Percentiles rank a stretch among this genome's conserved stretches.
phyloP scores from a whole-genome alignment of 2,797 vertebrate genomes.

The Sebastes kiyomatsui region DNA sequence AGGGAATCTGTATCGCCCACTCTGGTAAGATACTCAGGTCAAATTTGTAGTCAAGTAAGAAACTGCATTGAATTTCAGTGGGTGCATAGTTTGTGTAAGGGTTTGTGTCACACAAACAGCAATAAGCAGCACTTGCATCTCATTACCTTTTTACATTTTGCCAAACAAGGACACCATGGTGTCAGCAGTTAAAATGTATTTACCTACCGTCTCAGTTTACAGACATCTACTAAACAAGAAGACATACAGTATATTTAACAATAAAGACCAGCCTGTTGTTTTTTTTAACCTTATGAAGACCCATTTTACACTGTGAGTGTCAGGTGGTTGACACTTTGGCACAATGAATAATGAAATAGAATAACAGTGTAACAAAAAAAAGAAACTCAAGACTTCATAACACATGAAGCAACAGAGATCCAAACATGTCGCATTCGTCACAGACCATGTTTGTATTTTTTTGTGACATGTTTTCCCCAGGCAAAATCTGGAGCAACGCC shows the following conservation, averaged over 20 bases:
- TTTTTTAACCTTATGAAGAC: background rate
- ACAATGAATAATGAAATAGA: background rate
- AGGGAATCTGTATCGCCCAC: conserved; percentile 98
- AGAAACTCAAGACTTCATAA: background rate
- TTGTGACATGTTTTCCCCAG: conserved; percentile 45
- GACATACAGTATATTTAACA: background rate
- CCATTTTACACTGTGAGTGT: background rate
- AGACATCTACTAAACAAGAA: background rate
- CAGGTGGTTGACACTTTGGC: background rate
- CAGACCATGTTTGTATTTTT: conserved; percentile 25
- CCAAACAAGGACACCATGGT: background rate
- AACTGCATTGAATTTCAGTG: background rate
- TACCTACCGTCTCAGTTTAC: background rate
- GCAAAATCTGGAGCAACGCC: conserved; percentile 98
- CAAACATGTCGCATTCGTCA: background rate
- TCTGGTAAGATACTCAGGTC: conserved; percentile 82
- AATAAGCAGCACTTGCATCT: background rate
- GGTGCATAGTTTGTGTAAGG: background rate
- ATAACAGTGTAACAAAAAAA: background rate
- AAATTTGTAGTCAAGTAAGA: background rate
- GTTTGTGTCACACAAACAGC: background rate
- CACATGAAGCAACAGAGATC: background rate
- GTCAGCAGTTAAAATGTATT: background rate
- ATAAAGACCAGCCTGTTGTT: background rate
- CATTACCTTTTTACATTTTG: background rate